Base-by-base conservation (phyloP, 2,888 invertebrate genomes). In the Tetragonisca angustula region DNA sequence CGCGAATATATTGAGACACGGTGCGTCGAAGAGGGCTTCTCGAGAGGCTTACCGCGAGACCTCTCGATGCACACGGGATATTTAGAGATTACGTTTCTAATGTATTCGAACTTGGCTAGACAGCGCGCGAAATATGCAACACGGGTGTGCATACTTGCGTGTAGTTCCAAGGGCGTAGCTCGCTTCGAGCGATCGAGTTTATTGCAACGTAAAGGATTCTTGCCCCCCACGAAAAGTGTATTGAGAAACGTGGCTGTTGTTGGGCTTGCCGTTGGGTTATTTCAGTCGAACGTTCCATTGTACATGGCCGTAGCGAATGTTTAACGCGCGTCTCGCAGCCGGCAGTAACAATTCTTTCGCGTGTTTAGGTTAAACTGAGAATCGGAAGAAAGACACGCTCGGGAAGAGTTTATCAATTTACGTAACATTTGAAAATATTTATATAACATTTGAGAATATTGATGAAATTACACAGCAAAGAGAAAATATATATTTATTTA, bases 1-100 rank as follows among this genome's bases (percentile, higher is more conserved):
- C 11, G 64, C 65, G 43, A 76, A 86, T 67, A 82, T 86, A 84
- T 86, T 80, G 83, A 70, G 67, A 52, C 19, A 52, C 11, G 17
- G 75, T 61, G 61, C 64, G 67, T n/a, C 24, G 64, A 36, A 61
- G 50, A 67, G 27, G 27, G 27, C 27, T 27, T 65, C 36, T 15
- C 52, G 49, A 73, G 43, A n/a, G 62, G 19, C n/a, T 24, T 61
- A 61, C n/a, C 21, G 13, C 9, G 59, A 65, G 15, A 54, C 24
- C 50, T 68, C 68, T 68, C 62, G 62, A 79, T 54, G 68, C 52
- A 52, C 64, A 21, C n/a, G 9, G 6, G 24, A 27, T 4, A 50
- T 13, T 19, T 13, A 17, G 43, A 49, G 78, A 78, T 81, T 81
- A 71, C 69, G 24, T 78, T 72, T 68, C 71, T 72, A 81, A 72